Percentiles rank a stretch among this genome's conserved stretches.
Evolutionary conservation across 2,113 vertebrate genomes (phyloP).

Genomic region (Cryptomyrus ogoouensis): DNA sequence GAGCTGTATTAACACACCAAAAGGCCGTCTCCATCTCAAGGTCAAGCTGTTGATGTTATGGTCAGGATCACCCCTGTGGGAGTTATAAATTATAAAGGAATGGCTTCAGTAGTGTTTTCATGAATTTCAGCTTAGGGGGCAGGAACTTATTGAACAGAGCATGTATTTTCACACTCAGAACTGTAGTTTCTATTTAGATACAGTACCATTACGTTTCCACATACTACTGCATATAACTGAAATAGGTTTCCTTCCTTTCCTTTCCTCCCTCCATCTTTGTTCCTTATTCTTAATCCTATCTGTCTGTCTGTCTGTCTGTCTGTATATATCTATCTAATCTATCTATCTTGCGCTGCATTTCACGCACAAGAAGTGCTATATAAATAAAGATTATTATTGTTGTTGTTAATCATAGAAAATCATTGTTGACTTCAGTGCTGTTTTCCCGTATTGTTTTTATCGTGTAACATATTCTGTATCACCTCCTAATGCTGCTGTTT

Average conservation of each 20-base stretch:
- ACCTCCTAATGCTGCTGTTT: background rate
- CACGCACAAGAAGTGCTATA: background rate
- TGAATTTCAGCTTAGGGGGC: background rate
- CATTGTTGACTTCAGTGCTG: background rate
- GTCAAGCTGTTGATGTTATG: constrained; percentile 15
- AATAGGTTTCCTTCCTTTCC: background rate
- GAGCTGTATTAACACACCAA: constrained; percentile 19
- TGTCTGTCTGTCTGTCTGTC: background rate
- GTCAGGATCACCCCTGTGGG: constrained; percentile 8
- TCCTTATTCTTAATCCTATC: background rate
- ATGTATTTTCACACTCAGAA: background rate
- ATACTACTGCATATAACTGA: background rate
- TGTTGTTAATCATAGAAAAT: background rate
- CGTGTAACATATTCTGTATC: background rate
- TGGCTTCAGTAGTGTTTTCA: background rate
- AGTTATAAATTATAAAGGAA: constrained; percentile 22
- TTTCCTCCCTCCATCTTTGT: background rate
- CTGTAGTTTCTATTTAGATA: background rate
- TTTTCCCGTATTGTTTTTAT: background rate
- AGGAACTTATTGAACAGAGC: background rate
- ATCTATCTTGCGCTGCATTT: background rate
- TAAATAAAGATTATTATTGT: background rate
- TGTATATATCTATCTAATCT: background rate
- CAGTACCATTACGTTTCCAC: background rate
- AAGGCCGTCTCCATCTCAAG: constrained; percentile 21